Conservation (phyloP, 2,113 vertebrate species). For the Tapirus terrestris region DNA sequence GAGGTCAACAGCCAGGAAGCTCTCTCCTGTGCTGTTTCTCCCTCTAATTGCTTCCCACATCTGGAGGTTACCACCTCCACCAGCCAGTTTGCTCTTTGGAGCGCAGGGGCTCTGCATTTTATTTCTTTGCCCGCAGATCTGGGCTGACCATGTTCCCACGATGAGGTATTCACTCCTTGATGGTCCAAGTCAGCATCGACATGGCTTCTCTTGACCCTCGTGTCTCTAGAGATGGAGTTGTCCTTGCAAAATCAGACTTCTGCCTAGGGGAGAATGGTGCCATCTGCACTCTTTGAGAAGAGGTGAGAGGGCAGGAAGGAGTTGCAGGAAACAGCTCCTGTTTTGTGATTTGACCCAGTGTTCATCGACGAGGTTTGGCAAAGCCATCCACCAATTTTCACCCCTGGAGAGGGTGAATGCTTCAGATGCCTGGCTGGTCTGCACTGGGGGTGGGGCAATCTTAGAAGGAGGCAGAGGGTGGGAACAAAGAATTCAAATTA, state of each 20-base stretch:
- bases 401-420: too few species aligned
- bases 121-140: background rate
- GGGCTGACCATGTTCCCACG: background rate
- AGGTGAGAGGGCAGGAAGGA: background rate
- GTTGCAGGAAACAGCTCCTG: background rate
- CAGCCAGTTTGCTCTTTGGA: background rate
- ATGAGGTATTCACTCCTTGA: background rate
- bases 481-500: background rate
- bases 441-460: background rate
- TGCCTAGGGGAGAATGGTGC: rapidly evolving
- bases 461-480: background rate
- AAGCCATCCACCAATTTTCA: background rate
- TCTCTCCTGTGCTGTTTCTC: background rate
- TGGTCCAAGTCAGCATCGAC: background rate
- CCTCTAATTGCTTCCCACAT: background rate
- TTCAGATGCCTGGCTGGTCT: background rate
- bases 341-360: background rate
- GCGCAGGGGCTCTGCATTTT: background rate
- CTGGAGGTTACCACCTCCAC: background rate
- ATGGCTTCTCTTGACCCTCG: background rate
- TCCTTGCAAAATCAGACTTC: background rate
- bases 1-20: background rate
- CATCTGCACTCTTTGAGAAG: background rate
- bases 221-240: background rate
- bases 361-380: background rate